phyloP scores from a whole-genome alignment of 1,140 invertebrate genomes.

The Ganaspis sp. region DNA sequence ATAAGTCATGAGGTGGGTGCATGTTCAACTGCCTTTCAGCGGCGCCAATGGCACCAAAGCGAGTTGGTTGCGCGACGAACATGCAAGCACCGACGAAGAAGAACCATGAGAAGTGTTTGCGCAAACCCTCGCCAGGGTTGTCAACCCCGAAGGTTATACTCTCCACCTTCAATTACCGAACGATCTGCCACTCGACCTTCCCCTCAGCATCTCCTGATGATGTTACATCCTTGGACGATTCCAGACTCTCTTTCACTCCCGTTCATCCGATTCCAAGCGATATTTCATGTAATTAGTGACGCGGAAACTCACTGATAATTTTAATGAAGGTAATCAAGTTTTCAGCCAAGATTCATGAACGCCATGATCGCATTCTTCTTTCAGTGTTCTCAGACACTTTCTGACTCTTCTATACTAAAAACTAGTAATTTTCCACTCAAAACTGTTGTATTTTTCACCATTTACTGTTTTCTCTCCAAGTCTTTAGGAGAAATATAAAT shows the following conservation, averaged over 20 bases:
- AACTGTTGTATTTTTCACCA: no score
- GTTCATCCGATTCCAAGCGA: neutral
- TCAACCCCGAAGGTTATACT: constrained; percentile 54
- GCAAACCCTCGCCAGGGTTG: constrained; percentile 52
- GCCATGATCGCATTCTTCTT: neutral
- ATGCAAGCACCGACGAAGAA: constrained; percentile 55
- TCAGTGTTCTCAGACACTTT: no score
- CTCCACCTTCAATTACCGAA: constrained; percentile 58
- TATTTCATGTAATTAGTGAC: constrained; percentile 21
- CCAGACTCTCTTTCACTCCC: neutral
- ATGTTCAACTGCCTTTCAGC: constrained; percentile 55
- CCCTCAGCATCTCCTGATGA: constrained; percentile 18
- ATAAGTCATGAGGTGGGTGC: constrained; percentile 65
- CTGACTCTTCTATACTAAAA: no score
- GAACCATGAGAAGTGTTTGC: constrained; percentile 64
- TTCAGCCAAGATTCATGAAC: neutral
- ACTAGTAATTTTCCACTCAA: no score
- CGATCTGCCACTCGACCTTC: constrained; percentile 58
- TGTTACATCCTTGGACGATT: constrained; percentile 1
- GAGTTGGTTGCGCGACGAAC: neutral
- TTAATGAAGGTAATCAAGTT: constrained; percentile 27
- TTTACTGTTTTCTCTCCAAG: no score
- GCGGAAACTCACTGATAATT: constrained; percentile 25
- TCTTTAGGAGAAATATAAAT: no score
- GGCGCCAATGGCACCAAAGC: neutral